Percentiles rank a stretch among this genome's conserved stretches.
Evolutionary conservation across 2,888 invertebrate genomes (phyloP).

Genomic region (Digitonthophagus gazella): DNA sequence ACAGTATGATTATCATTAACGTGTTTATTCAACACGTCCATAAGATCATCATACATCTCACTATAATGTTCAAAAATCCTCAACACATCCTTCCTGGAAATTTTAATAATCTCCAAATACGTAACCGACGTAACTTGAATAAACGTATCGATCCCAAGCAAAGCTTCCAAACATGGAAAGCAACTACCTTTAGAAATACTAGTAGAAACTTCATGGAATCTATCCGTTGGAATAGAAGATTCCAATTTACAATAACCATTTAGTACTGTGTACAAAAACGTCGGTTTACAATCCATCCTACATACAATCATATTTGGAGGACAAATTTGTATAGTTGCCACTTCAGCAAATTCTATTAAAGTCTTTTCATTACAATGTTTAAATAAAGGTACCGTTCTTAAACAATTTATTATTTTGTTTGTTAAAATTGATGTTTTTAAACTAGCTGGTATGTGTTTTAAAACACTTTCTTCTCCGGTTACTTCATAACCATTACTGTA

Average conservation of each 20-base stretch:
- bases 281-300: conserved; percentile 9
- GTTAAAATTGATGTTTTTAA: conserved; percentile 25
- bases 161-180: conserved; percentile 31
- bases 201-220: conserved; percentile 19
- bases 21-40: conserved; percentile 20
- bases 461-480: conserved; percentile 21
- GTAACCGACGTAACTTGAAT: conserved; percentile 29
- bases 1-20: conserved; percentile 16
- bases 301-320: conserved; percentile 26
- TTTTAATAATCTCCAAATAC: conserved; percentile 27
- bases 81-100: conserved; percentile 21
- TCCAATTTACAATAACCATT: conserved; percentile 29
- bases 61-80: conserved; percentile 25
- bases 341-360: conserved; percentile 8
- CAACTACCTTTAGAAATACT: conserved; percentile 25
- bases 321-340: conserved; percentile 22
- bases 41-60: conserved; percentile 16
- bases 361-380: conserved; percentile 17
- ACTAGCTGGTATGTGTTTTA: conserved; percentile 26
- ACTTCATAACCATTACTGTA: conserved; percentile 48
- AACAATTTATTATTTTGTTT: conserved; percentile 21
- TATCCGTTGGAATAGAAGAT: conserved; percentile 30
- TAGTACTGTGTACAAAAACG: conserved; percentile 26
- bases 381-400: conserved; percentile 29
- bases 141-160: conserved; percentile 27